A percentile compares a stretch with the other conserved stretches of the same genome.
phyloP scores from a whole-genome alignment of 2,113 vertebrate genomes.

The Sardina pilchardus region DNA sequence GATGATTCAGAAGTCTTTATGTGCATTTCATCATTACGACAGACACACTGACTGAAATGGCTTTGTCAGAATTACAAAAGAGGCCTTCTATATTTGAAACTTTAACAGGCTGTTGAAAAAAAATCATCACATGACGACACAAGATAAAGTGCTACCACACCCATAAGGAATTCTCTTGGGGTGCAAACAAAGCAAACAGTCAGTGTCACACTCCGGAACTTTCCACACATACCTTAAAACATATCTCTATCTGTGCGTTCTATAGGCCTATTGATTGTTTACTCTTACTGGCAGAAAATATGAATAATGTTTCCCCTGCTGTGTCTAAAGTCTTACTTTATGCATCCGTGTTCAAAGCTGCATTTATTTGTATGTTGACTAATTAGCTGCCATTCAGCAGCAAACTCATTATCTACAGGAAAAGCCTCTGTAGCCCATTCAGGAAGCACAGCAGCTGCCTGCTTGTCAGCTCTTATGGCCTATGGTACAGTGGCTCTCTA shows the following conservation, averaged over 20 bases:
- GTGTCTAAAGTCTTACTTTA: background rate
- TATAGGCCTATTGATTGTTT: background rate
- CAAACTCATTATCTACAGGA: background rate
- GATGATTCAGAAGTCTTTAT: slow-evolving; percentile 53
- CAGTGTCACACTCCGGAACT: background rate
- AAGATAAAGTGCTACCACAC: slow-evolving; percentile 40
- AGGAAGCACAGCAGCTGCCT: background rate
- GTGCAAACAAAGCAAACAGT: slow-evolving; percentile 3
- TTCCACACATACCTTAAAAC: background rate
- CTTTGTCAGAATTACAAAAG: slow-evolving; percentile 39
- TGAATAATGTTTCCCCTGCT: background rate
- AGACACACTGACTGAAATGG: background rate
- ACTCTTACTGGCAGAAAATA: background rate
- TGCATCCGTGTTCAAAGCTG: no score
- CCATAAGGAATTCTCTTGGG: slow-evolving; percentile 30
- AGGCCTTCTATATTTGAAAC: slow-evolving; percentile 34
- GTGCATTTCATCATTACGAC: background rate
- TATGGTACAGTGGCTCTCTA: background rate
- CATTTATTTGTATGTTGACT: background rate
- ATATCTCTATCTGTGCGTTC: background rate
- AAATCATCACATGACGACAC: background rate
- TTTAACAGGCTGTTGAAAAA: slow-evolving; percentile 20
- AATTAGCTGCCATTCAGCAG: no score
- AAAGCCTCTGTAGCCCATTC: background rate
- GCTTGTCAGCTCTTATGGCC: background rate